A percentile compares a stretch with the other conserved stretches of the same genome.
phyloP scores from a whole-genome alignment of 2,888 invertebrate species.

The Nebria brevicollis region DNA sequence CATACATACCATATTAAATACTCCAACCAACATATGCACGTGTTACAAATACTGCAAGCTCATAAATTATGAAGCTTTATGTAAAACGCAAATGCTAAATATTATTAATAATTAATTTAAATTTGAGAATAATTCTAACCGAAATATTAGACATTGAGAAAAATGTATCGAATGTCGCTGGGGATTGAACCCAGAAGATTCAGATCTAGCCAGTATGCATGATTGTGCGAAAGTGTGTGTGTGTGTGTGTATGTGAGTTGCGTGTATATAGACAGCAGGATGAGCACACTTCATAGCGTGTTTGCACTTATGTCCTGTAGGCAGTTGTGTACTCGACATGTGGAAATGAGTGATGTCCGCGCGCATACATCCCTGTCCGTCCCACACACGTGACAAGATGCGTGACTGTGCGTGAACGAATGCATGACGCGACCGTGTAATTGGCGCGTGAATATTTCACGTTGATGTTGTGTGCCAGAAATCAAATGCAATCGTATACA shows the following conservation, averaged over 20 bases:
- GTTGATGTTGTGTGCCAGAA: neutral
- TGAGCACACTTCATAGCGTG: slow-evolving; percentile 12
- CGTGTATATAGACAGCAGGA: neutral
- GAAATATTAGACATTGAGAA: too few species aligned
- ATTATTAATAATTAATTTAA: too few species aligned
- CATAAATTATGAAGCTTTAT: neutral
- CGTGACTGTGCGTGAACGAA: slow-evolving; percentile 21
- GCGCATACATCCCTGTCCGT: slow-evolving; percentile 2
- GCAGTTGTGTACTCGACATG: slow-evolving; percentile 17
- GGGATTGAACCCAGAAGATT: too few species aligned
- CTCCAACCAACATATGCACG: slow-evolving; percentile 22
- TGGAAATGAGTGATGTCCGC: slow-evolving; percentile 27
- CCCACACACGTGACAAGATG: slow-evolving; percentile 24
- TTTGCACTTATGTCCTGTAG: slow-evolving; percentile 26
- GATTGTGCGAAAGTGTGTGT: neutral
- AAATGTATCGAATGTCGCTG: too few species aligned
- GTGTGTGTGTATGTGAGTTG: neutral
- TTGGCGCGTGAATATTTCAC: slow-evolving; percentile 28
- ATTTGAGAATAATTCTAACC: too few species aligned
- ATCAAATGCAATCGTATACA: neutral
- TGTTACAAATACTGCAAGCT: neutral
- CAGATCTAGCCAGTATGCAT: too few species aligned
- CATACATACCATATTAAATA: slow-evolving; percentile 4
- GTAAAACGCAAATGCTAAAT: neutral
- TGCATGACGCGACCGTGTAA: slow-evolving; percentile 28